phyloP scores from a whole-genome alignment of 2,113 vertebrate genomes.

The Hyla sarda region DNA sequence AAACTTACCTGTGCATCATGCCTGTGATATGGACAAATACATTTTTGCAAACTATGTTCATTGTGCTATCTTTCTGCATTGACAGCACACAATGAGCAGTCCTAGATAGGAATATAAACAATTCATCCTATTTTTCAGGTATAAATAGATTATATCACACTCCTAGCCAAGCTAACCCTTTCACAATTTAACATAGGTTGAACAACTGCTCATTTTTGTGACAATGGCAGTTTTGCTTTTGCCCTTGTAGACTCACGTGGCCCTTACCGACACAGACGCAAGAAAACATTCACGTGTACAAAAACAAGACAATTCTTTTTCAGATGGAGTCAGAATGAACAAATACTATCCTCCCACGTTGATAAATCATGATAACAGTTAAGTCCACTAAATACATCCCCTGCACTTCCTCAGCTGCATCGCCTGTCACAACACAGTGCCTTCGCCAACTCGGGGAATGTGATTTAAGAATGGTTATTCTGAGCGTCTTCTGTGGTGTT shows the following conservation, averaged over 20 bases:
- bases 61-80: not conserved
- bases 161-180: not conserved
- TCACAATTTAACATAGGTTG: not conserved
- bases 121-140: not conserved
- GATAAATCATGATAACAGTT: conserved; percentile 10
- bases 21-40: not conserved
- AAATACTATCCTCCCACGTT: conserved; percentile 14
- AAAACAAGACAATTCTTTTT: conserved; percentile 12
- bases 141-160: not conserved
- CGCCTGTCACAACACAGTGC: conserved; percentile 49
- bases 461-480: conserved; percentile 18
- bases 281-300: conserved; percentile 34
- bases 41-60: not conserved
- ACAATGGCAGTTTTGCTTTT: not conserved
- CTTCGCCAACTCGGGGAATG: conserved; percentile 18
- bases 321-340: conserved; percentile 24
- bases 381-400: not conserved
- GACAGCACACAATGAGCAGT: not conserved
- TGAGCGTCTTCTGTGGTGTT: not conserved
- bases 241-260: not conserved
- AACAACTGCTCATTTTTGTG: not conserved
- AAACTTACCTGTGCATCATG: too few relatives aligned
- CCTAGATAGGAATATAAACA: not conserved
- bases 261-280: not conserved
- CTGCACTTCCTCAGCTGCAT: conserved; percentile 26